Conservation (phyloP, 2,797 vertebrate genomes). For the Macroramphosus scolopax region DNA sequence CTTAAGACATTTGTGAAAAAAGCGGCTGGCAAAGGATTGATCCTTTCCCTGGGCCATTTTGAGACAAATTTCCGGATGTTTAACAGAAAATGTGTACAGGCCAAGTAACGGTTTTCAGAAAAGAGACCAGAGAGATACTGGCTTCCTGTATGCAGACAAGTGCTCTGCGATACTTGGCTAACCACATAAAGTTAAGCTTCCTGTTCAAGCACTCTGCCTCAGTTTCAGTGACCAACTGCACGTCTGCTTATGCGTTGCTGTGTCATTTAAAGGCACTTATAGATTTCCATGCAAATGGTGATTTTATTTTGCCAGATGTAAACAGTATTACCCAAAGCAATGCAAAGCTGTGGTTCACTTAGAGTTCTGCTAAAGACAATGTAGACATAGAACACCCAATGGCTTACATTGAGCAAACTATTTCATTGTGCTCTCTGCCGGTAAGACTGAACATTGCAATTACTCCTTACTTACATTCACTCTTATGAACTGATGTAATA, state of each 20-base stretch:
- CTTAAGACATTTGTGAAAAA: slow-evolving; percentile 88
- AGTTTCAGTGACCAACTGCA: slow-evolving; percentile 18
- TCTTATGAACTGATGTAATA: not conserved
- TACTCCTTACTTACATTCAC: slow-evolving; percentile 12
- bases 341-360: slow-evolving; percentile 13
- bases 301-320: slow-evolving; percentile 10
- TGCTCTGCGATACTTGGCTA: slow-evolving; percentile 62
- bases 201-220: slow-evolving; percentile 65
- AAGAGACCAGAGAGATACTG: slow-evolving; percentile 53
- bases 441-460: slow-evolving; percentile 43
- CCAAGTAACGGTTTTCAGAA: slow-evolving; percentile 53
- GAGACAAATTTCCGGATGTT: slow-evolving; percentile 19
- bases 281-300: slow-evolving; percentile 1
- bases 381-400: slow-evolving; percentile 19
- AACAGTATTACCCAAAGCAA: slow-evolving; percentile 26
- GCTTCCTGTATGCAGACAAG: slow-evolving; percentile 88
- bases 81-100: slow-evolving; percentile 22
- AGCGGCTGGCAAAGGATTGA: slow-evolving; percentile 84
- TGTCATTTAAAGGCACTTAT: slow-evolving; percentile 12
- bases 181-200: slow-evolving; percentile 77
- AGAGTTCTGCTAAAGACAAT: slow-evolving; percentile 37
- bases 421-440: slow-evolving; percentile 60
- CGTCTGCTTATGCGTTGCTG: slow-evolving; percentile 11
- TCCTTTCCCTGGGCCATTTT: slow-evolving; percentile 89
- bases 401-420: slow-evolving; percentile 13